Percentiles rank a stretch among this genome's conserved stretches.
These are phyloP conservation scores for Pseudomyrmex sp. DNA, from an alignment of 1,140 invertebrate genomes.

Conservation along the genomic window DNA sequence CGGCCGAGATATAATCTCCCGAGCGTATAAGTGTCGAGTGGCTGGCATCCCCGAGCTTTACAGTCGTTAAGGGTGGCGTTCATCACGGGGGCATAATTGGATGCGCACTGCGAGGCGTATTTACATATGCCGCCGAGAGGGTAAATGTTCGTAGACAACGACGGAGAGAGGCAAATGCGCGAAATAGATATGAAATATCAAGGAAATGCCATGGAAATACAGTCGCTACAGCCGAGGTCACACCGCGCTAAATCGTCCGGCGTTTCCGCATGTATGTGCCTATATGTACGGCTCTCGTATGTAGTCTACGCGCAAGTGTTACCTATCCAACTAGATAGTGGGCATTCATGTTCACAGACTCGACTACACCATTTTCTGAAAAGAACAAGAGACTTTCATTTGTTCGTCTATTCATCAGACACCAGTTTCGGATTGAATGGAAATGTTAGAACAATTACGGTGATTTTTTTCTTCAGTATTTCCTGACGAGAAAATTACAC, in stretches of 20 bases:
- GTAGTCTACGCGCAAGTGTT: not conserved
- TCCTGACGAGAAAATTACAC: not conserved
- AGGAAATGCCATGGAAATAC: slow-evolving; percentile 50
- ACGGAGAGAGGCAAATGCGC: not conserved
- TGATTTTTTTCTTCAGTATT: not conserved
- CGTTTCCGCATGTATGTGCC: slow-evolving; percentile 9
- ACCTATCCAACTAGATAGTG: not conserved
- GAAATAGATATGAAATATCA: slow-evolving; percentile 47
- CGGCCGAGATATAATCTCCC: slow-evolving; percentile 14
- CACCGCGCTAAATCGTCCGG: slow-evolving; percentile 43
- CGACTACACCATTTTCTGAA: not conserved
- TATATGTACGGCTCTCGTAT: not conserved
- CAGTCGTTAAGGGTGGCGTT: slow-evolving; percentile 37
- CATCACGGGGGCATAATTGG: slow-evolving; percentile 44
- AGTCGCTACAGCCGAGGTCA: not conserved
- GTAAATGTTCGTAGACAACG: not conserved
- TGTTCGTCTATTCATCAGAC: slow-evolving; percentile 11
- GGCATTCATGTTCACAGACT: not conserved
- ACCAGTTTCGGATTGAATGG: not conserved
- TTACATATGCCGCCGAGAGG: slow-evolving; percentile 25
- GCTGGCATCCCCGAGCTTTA: slow-evolving; percentile 19
- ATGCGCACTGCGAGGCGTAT: slow-evolving; percentile 22
- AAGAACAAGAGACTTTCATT: not conserved
- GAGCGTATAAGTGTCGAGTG: slow-evolving; percentile 26
- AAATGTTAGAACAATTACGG: not conserved